These are phyloP conservation scores for Argyresthia goedartella DNA, from an alignment of 2,888 invertebrate genomes.

Conservation along the genomic window DNA sequence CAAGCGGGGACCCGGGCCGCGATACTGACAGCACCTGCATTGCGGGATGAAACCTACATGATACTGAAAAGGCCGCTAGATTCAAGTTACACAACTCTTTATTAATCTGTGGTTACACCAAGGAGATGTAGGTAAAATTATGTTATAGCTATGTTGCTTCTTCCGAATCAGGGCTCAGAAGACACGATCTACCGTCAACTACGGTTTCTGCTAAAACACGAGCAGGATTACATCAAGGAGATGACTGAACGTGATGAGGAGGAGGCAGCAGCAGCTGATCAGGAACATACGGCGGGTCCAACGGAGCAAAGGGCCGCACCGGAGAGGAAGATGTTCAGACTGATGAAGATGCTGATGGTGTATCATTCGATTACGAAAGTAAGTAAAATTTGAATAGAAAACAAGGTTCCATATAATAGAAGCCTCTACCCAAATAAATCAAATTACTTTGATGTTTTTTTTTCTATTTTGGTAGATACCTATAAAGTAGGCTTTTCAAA, in stretches of 20 bases:
- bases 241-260: conserved; percentile 27
- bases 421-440: no score
- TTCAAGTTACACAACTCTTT: no score
- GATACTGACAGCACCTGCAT: no score
- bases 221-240: conserved; percentile 33
- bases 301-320: conserved; percentile 16
- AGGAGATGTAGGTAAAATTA: not conserved
- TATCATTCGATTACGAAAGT: conserved; percentile 60
- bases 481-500: no score
- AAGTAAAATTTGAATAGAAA: conserved; percentile 1
- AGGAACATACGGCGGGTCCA: conserved; percentile 21
- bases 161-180: conserved; percentile 49
- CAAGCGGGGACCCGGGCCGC: no score
- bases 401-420: no score
- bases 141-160: not conserved
- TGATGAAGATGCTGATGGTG: conserved; percentile 45
- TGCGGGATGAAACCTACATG: no score
- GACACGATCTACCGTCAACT: conserved; percentile 55
- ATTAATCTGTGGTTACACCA: no score
- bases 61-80: no score
- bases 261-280: conserved; percentile 15
- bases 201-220: conserved; percentile 39
- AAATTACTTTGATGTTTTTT: no score
- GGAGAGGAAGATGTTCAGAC: conserved; percentile 39
- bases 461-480: no score